Evolutionary conservation across 64 coral and sea anemone genomes (phyloP), one percentile per base, ranked within the genome.

Genomic region (Anthopleura sola): DNA sequence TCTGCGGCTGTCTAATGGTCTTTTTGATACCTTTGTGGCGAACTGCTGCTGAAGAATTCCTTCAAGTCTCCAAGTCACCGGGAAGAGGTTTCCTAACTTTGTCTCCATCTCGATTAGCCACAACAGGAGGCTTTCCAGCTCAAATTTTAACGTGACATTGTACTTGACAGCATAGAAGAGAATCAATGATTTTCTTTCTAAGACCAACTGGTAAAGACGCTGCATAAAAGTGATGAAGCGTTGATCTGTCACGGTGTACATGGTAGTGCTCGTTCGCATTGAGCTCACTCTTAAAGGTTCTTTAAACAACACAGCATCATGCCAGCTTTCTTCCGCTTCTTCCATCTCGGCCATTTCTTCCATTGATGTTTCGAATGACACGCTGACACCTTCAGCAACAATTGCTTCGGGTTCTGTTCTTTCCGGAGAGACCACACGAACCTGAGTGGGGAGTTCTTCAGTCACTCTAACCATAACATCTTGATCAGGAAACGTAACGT

Each of bases 71-170:
- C 94, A 96, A 19, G 94, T 88, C 31, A 96, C 66, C 24, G 94
- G 87, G 17, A 46, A 75, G 77, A 96, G 84, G 62, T 75, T 92
- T 49, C 81, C 75, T 21, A 92, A 84, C 56, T 87, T 91, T 46
- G 85, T 94, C 58, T 87, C 87, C 10, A 83, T 95, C 23, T 78
- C 80, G 54, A 99, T 86, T 57, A 99, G 55, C 97, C 97, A 99
- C 68, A 91, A 68, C 14, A 99, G 80, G 60, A 99, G 88, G 11
- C 86, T 85, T 62, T 99, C 97, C 56, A 95, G 85, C 21, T 91
- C 88, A 55, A 95, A 85, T 84, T 55, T 89, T 18, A 99, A 96
- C 80, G 78, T 82, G 82, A 92, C 66, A 47, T 81, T 86, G 78
- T 92, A 77, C 75, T 78, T 89, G 51, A 49, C 78, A 68, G 85